Conservation (phyloP, 1,140 invertebrate species). For the Listronotus oregonensis region DNA sequence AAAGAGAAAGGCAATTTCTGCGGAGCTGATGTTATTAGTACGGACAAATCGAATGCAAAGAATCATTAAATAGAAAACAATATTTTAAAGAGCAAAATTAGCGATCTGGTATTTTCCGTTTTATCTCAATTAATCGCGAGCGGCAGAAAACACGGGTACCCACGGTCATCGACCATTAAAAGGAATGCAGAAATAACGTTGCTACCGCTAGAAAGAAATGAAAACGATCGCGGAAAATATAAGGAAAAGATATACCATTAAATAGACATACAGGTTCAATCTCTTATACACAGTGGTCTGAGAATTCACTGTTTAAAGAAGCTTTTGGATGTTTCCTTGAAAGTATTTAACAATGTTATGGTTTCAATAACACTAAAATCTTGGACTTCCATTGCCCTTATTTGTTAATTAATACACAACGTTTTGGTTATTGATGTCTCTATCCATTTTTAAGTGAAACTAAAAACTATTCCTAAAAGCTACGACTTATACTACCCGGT, state of each 20-base stretch:
- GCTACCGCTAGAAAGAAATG: conserved; percentile 32
- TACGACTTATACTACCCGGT: too few species aligned
- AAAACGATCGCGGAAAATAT: conserved; percentile 23
- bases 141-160: conserved; percentile 26
- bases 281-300: not conserved
- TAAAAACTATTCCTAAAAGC: too few species aligned
- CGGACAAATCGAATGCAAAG: too few species aligned
- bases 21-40: too few species aligned
- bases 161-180: conserved; percentile 32
- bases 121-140: conserved; percentile 2
- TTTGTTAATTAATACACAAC: too few species aligned
- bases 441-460: too few species aligned
- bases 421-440: too few species aligned
- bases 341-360: too few species aligned
- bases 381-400: too few species aligned
- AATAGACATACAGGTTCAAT: conserved; percentile 9
- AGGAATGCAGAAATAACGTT: conserved; percentile 35
- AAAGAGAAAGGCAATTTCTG: too few species aligned
- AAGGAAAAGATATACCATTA: conserved; percentile 14
- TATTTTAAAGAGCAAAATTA: not conserved
- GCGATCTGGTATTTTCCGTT: not conserved
- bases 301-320: not conserved
- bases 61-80: not conserved
- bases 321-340: too few species aligned
- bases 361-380: too few species aligned